These are phyloP conservation scores for Patagioenas fasciata DNA, from an alignment of 2,113 vertebrate genomes.

Conservation along the genomic window DNA sequence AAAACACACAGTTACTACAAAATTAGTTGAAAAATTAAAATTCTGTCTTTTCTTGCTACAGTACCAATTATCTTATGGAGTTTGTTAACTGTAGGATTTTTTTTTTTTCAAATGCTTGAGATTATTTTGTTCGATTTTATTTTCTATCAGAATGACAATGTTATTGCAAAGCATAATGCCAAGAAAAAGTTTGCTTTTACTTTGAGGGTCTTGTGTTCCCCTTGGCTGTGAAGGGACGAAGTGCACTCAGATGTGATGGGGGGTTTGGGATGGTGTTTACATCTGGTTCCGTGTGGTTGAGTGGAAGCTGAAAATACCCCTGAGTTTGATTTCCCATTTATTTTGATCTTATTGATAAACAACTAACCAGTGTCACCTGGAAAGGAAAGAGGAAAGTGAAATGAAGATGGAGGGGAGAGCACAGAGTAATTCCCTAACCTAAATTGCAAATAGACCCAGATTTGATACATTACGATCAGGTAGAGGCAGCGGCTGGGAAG, in stretches of 20 bases:
- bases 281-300: not conserved
- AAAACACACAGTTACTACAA: not conserved
- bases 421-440: not conserved
- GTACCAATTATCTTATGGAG: rapidly evolving
- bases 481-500: not conserved
- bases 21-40: not conserved
- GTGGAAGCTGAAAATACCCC: not conserved
- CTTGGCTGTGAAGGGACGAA: not conserved
- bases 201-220: not conserved
- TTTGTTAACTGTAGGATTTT: not conserved
- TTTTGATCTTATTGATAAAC: not conserved
- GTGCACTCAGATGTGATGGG: no score
- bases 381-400: not conserved
- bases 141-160: not conserved
- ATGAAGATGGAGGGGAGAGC: not conserved
- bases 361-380: not conserved
- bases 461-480: not conserved
- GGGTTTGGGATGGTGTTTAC: not conserved
- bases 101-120: not conserved
- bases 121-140: not conserved
- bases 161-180: no score
- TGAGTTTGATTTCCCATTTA: not conserved
- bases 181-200: not conserved
- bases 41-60: not conserved
- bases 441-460: not conserved